Conservation (phyloP, 1,140 invertebrate genomes). For the Megalonaias nervosa region DNA sequence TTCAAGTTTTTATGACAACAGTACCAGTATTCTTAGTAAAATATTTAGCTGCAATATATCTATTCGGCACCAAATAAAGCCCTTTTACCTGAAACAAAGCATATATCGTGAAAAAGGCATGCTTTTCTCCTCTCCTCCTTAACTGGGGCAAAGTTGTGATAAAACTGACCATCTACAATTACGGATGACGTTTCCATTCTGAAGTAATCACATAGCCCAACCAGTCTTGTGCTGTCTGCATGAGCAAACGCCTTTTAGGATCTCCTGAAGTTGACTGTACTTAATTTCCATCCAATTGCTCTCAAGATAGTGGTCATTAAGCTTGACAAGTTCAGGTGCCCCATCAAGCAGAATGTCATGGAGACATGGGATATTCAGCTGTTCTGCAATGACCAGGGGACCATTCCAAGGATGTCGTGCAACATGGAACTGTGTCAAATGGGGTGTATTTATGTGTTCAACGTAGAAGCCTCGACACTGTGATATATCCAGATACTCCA, state of each 20-base stretch:
- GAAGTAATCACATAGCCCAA: constrained; percentile 48
- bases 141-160: too few species aligned
- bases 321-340: constrained; percentile 49
- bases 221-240: constrained; percentile 60
- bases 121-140: too few species aligned
- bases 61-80: too few species aligned
- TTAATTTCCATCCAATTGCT: constrained; percentile 48
- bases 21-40: too few species aligned
- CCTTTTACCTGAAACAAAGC: too few species aligned
- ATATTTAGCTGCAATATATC: too few species aligned
- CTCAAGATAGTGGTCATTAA: constrained; percentile 63
- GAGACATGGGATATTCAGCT: constrained; percentile 56
- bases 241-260: constrained; percentile 61
- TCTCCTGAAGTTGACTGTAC: constrained; percentile 53
- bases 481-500: constrained; percentile 64
- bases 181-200: too few species aligned
- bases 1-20: too few species aligned
- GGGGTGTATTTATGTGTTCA: constrained; percentile 53
- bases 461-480: constrained; percentile 66
- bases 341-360: constrained; percentile 57
- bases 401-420: constrained; percentile 63
- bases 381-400: constrained; percentile 52
- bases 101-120: too few species aligned
- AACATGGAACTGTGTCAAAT: constrained; percentile 53
- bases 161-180: too few species aligned